These are phyloP conservation scores for Hafferia zeledoni DNA, from an alignment of 2,797 vertebrate species.

Conservation along the genomic window DNA sequence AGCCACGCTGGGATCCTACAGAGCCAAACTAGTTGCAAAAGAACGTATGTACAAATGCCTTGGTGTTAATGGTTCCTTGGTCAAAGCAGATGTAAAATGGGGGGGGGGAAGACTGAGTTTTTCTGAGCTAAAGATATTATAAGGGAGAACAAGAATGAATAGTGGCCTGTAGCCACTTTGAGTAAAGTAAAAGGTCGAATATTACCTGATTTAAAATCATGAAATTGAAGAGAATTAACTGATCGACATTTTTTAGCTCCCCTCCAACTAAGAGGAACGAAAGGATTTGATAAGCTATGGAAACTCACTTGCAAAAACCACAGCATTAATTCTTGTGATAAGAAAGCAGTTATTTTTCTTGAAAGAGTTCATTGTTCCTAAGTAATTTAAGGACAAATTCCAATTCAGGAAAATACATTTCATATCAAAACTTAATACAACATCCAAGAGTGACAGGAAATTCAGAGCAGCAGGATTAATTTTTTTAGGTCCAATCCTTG, in stretches of 20 bases:
- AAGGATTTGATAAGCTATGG: constrained; percentile 68
- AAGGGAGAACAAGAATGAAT: constrained; percentile 60
- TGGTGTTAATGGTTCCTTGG: neutral
- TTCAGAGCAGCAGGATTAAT: neutral
- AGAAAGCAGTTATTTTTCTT: constrained; percentile 60
- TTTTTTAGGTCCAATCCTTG: neutral
- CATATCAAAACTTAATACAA: constrained; percentile 58
- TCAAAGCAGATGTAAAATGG: constrained; percentile 15
- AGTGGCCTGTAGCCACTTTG: constrained; percentile 49
- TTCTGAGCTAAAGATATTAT: neutral
- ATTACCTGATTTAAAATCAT: constrained; percentile 54
- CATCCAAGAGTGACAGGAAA: constrained; percentile 45
- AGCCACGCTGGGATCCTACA: neutral
- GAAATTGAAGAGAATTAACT: constrained; percentile 50
- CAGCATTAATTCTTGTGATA: constrained; percentile 53
- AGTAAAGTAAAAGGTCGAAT: constrained; percentile 41
- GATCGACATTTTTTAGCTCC: constrained; percentile 53
- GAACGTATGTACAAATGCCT: neutral
- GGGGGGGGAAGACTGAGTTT: constrained; percentile 1
- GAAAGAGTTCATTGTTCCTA: constrained; percentile 75
- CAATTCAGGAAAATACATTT: constrained; percentile 72
- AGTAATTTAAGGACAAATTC: constrained; percentile 72
- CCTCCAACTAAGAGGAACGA: constrained; percentile 59
- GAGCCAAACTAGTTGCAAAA: neutral
- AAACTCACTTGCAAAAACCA: constrained; percentile 65